Conservation (phyloP, 2,113 vertebrate genomes). For the Tragelaphus strepsiceros region DNA sequence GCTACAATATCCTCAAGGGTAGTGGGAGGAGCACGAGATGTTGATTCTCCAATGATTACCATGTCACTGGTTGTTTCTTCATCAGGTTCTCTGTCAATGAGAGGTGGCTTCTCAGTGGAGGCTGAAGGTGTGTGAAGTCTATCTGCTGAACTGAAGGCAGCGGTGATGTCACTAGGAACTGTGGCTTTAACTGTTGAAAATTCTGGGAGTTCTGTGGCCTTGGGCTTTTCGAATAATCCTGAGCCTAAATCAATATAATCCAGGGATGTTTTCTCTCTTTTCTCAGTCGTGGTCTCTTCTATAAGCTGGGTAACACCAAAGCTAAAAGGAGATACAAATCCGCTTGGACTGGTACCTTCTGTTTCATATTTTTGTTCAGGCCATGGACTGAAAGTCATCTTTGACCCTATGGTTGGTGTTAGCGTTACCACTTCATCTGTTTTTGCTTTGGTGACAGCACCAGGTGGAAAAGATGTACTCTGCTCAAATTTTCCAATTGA, state of each 20-base stretch:
- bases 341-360: not conserved
- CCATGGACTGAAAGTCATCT: constrained; percentile 9
- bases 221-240: constrained; percentile 69
- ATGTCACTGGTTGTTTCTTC: constrained; percentile 78
- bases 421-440: constrained; percentile 7
- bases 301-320: not conserved
- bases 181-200: constrained; percentile 58
- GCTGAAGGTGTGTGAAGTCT: constrained; percentile 54
- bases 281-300: constrained; percentile 52
- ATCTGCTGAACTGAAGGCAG: not conserved
- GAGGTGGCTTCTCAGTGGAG: constrained; percentile 59
- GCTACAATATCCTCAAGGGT: constrained; percentile 68
- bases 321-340: constrained; percentile 39
- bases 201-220: constrained; percentile 45
- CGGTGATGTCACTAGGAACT: not conserved
- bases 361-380: constrained; percentile 16
- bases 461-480: not conserved
- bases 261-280: constrained; percentile 53
- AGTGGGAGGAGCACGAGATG: constrained; percentile 71
- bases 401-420: not conserved
- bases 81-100: constrained; percentile 73
- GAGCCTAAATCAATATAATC: constrained; percentile 73
- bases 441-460: constrained; percentile 33
- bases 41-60: constrained; percentile 79
- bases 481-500: constrained; percentile 22